Evolutionary conservation across 2,113 vertebrate species (phyloP), one percentile per base, ranked within the genome.

Genomic region (Falcunculus frontatus): DNA sequence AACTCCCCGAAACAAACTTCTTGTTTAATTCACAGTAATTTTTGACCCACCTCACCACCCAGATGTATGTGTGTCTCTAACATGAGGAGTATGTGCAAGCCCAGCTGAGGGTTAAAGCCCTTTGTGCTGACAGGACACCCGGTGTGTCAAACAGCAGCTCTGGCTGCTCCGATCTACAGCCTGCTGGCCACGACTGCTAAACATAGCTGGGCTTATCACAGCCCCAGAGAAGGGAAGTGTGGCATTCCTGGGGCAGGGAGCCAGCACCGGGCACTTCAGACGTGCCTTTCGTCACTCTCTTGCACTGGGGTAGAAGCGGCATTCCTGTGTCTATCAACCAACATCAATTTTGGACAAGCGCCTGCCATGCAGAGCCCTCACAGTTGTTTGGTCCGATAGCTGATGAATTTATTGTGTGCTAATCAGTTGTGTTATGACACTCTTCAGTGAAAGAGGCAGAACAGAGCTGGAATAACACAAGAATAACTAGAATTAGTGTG

Each of bases 201-300:
- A 84, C 78, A 42, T 87, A 75, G 89, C 26, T 35, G 57, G 82
- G 46, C 91, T 98, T 98, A 98, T 98, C 97, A 33, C 25, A 21
- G 20, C 6, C 41, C 87, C 92, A 60, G 87, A 3, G 26, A 87
- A 91, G 82, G 91, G 94, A 92, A 97, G 96, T 56, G 96, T 97
- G 97, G 94, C 97, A 94, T 97, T 97, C 93, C 95, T 94, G 90
- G 69, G 90, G 96, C 97, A 95, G 95, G 80, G 94, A 95, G 94
- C 84, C 88, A 93, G 85, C 84, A 42, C 88, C 2, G 16, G 72
- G 56, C 90, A 79, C 93, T 91, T 91, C 92, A 96, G 96, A 91
- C 20, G 3, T 95, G 93, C 89, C 86, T 77, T 93, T 97, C 73
- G 3, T 97, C 96, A 70, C 96, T 60, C 95, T 95, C 60, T 39